phyloP scores from a whole-genome alignment of 2,113 vertebrate genomes.

The Azemiops feae region DNA sequence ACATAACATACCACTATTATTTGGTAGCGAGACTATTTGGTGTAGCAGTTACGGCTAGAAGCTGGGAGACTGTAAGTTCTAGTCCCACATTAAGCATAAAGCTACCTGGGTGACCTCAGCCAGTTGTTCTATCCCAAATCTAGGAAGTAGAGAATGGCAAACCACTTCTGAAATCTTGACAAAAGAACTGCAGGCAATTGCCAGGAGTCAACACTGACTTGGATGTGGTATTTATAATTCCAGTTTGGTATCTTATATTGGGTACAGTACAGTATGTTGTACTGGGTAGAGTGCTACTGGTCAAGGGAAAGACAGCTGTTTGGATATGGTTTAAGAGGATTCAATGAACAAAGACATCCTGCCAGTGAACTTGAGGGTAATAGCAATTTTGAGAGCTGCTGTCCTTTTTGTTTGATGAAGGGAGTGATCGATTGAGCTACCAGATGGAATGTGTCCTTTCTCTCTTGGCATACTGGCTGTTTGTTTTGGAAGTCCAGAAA shows the following conservation, averaged over 20 bases:
- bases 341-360: neutral
- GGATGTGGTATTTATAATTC: neutral
- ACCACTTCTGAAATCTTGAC: neutral
- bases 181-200: neutral
- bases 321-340: neutral
- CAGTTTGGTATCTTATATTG: neutral
- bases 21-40: neutral
- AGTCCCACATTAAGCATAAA: neutral
- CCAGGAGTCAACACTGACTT: neutral
- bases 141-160: neutral
- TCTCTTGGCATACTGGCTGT: conserved; percentile 61
- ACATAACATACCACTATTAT: neutral
- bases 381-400: conserved; percentile 35
- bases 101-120: neutral
- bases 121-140: neutral
- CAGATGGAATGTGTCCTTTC: conserved; percentile 55
- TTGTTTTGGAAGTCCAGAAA: conserved; percentile 65
- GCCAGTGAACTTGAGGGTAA: conserved; percentile 37
- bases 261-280: neutral
- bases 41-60: neutral
- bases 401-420: conserved; percentile 40
- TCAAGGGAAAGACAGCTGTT: neutral
- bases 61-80: neutral
- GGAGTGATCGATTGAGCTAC: conserved; percentile 47
- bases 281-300: neutral